Evolutionary conservation across 2,797 vertebrate species (phyloP).

Genomic region (Pipistrellus nathusii): DNA sequence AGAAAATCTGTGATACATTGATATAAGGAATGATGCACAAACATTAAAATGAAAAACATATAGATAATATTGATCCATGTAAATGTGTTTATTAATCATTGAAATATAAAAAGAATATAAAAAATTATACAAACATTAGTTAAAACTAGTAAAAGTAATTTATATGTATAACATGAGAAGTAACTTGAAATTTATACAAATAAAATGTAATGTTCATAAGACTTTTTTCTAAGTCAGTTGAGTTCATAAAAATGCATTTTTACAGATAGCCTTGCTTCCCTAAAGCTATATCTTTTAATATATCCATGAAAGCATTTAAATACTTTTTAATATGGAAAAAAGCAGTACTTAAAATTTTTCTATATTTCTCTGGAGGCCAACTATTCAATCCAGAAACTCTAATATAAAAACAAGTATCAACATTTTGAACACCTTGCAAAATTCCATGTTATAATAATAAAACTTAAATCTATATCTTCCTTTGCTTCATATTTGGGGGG

Average conservation of each 20-base stretch:
- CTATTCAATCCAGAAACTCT: conserved; percentile 68
- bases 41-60: neutral
- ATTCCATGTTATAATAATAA: conserved; percentile 75
- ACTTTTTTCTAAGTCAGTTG: conserved; percentile 50
- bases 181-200: conserved; percentile 36
- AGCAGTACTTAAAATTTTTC: conserved; percentile 55
- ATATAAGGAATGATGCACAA: neutral
- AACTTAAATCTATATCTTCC: conserved; percentile 82
- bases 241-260: conserved; percentile 69
- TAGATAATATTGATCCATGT: neutral
- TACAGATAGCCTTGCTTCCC: conserved; percentile 44
- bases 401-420: conserved; percentile 65
- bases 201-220: conserved; percentile 50
- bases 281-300: conserved; percentile 60
- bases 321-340: conserved; percentile 40
- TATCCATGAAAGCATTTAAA: conserved; percentile 46
- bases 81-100: conserved; percentile 42
- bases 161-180: conserved; percentile 5
- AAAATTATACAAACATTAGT: conserved; percentile 27
- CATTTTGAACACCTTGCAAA: conserved; percentile 52
- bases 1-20: neutral
- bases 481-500: conserved; percentile 82
- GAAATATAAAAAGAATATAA: neutral
- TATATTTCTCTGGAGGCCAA: conserved; percentile 58
- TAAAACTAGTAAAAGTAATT: conserved; percentile 42